phyloP scores from a whole-genome alignment of 2,113 vertebrate species.

The Brachypodius melanocephalos region DNA sequence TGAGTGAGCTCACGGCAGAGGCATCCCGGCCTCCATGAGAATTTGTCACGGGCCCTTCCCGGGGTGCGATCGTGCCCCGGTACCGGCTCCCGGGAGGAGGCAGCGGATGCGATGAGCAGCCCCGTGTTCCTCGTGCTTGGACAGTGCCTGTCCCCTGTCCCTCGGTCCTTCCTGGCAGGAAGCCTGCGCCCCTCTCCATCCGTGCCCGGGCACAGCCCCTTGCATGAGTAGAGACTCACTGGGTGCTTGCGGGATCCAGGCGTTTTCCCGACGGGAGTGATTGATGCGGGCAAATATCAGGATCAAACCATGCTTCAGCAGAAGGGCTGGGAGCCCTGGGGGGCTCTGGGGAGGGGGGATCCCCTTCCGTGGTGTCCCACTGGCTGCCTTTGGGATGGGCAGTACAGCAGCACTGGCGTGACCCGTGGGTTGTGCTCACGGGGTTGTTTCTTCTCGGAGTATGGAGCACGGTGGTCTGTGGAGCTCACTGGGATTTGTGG shows the following conservation, averaged over 20 bases:
- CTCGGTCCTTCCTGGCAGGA: not conserved
- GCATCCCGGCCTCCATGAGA: conserved; percentile 45
- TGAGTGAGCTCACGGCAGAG: conserved; percentile 33
- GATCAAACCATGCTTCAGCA: not conserved
- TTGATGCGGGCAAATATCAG: fast-evolving
- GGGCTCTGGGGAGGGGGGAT: not conserved
- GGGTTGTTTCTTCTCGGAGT: not conserved
- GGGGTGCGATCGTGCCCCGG: not conserved
- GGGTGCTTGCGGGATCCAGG: not conserved
- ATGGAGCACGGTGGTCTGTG: fast-evolving
- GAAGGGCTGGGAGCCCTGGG: not conserved
- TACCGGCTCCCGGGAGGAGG: not conserved
- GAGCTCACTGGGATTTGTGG: not conserved
- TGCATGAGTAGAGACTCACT: not conserved
- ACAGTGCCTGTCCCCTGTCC: not conserved
- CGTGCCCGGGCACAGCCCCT: not conserved
- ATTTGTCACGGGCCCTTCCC: not conserved
- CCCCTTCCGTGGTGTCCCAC: fast-evolving
- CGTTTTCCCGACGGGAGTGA: fast-evolving
- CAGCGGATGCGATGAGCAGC: not conserved
- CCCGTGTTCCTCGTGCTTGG: not conserved
- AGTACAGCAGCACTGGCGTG: fast-evolving
- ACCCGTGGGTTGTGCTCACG: fast-evolving
- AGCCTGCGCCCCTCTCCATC: not conserved
- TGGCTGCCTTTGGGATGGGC: not conserved